Evolutionary conservation across 2,797 vertebrate species (phyloP), one percentile per base, ranked within the genome.

Genomic region (Halcyon smyrnensis): DNA sequence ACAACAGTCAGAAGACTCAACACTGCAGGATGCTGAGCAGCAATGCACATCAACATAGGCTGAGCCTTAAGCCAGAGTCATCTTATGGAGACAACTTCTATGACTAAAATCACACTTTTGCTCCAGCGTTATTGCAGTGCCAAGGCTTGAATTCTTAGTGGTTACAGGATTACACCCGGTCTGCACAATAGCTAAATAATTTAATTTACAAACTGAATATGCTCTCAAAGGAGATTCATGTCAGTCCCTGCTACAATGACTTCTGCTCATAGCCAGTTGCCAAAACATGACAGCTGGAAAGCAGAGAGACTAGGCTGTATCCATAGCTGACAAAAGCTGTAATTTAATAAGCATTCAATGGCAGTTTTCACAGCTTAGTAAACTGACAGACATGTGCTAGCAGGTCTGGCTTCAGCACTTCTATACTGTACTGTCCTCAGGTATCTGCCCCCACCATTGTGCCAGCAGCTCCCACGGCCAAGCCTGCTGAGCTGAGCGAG

Each of bases 281-380:
- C 92, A 97, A 95, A 88, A 82, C 36, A 73, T 0, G 7, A 96
- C 79, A 94, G 88, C 77, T 94, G 82, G 80, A 85, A 95, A 77
- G 84, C 11, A 8, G 36, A 74, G 63, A 92, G 53, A 89, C 84
- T 39, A 93, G 83, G 78, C 68, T 24, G 56, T 34, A 87, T 83
- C 92, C 60, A 17, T 53, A 88, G 78, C 74, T 87, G 83, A 95
- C 71, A 96, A 75, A 95, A 92, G 71, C 25, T 93, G 89, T 77
- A 70, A 95, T 75, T 91, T 84, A 91, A 77, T 81, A 92, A 83
- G 75, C 79, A 78, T 65, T 91, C 84, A 71, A 82, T 24, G 54
- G 78, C 78, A 83, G 63, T 84, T 93, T 92, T 89, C 84, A 92
- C 90, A 96, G 92, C 75, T 96, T 89, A 92, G 45, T 88, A 51